Evolutionary conservation across 1,140 invertebrate species (phyloP).

Genomic region (Drosophila carrolli): DNA sequence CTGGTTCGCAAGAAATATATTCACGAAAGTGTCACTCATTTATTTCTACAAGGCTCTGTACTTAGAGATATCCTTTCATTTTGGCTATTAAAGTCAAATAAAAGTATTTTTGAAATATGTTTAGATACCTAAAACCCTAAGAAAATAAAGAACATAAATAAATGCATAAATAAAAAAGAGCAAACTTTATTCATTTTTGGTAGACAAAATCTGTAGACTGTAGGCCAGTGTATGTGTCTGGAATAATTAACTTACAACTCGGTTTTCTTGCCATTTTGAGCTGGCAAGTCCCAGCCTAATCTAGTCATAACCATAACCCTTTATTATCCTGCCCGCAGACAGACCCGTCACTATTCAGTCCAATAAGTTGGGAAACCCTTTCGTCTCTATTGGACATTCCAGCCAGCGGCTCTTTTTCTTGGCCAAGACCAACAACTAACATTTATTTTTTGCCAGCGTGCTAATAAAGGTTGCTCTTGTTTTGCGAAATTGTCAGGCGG

Average conservation of each 20-base stretch:
- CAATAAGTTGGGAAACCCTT: conserved; percentile 77
- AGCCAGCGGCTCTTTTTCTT: conserved; percentile 60
- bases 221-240: conserved; percentile 15
- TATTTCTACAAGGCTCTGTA: not conserved
- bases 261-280: conserved; percentile 12
- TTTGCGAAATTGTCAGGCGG: conserved; percentile 53
- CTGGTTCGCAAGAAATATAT: not conserved
- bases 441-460: conserved; percentile 43
- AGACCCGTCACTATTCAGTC: conserved; percentile 16
- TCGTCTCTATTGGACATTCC: conserved; percentile 60
- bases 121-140: too few species aligned
- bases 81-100: too few species aligned
- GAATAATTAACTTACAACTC: conserved; percentile 41
- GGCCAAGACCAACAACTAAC: conserved; percentile 49
- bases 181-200: not conserved
- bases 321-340: conserved; percentile 2
- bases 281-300: conserved; percentile 42
- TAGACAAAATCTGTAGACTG: not conserved
- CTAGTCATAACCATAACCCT: conserved; percentile 46
- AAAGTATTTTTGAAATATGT: too few species aligned
- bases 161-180: not conserved
- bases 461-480: conserved; percentile 79
- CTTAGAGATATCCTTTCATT: too few species aligned
- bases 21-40: not conserved
- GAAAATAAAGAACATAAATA: too few species aligned